Base-by-base conservation (phyloP, 2,113 vertebrate species). In the Melospiza melodia region DNA sequence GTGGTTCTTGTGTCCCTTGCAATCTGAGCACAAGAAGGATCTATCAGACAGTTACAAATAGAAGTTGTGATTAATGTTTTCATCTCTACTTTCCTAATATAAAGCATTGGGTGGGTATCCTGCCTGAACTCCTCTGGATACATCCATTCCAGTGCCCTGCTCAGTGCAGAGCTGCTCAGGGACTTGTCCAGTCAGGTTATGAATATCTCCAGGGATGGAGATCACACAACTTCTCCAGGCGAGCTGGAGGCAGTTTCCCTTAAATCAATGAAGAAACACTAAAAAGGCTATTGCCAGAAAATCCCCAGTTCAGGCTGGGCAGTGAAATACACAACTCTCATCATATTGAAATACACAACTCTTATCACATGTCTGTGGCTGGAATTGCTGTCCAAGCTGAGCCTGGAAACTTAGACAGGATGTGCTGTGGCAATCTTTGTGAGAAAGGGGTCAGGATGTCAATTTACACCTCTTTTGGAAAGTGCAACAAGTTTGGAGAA, bases 281-380 rank as follows among this genome's bases (percentile, higher is more conserved):
- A 4, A 39, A 27, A 76, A 51, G 4, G 1, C 15, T 41, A 2
- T 16, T 48, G 14, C 21, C 37, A 48, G 52, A 55, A 46, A 75
- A 25, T 5, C 11, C 37, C 24, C 35, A 20, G 39, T 20, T 78
- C 25, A 51, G 80, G 52, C 10, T 41, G 55, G 25, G 43, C 35
- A 67, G 17, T 43, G 65, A 84, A 83, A 86, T 33, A 25, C 33
- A 15, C 2, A 44, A 5, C 19, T 65, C 35, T 63, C 0, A 0
- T 52, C 19, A 3, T 11, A 3, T 14, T 46, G 65, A 84, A 83
- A 80, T 33, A 30, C 33, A 18, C 2, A 44, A 5, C 19, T 65
- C 35, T 63, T 0, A 0, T 52, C 19, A 3, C 8, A 3, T 1
- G 0, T 48, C 41, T 61, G 72, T 1, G 4, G 6, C 8, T 93